Evolutionary conservation across 2,113 vertebrate genomes (phyloP).

Genomic region (Diadophis punctatus): DNA sequence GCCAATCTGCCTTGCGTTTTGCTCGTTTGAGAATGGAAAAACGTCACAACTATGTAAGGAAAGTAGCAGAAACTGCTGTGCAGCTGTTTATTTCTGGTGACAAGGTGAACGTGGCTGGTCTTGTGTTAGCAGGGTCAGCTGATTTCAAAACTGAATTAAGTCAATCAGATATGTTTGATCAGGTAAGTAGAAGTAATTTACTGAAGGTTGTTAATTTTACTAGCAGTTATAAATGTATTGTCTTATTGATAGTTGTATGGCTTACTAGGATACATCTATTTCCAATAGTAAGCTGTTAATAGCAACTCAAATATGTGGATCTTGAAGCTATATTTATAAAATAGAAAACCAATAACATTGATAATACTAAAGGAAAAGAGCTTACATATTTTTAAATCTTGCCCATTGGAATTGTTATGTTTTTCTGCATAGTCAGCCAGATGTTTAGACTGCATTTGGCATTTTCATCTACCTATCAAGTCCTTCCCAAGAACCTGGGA

Average conservation of each 20-base stretch:
- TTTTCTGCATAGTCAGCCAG: background rate
- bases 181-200: slow-evolving; percentile 68
- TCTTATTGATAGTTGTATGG: background rate
- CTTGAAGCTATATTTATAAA: background rate
- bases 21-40: slow-evolving; percentile 98
- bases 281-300: accelerated
- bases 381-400: background rate
- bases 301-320: background rate
- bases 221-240: background rate
- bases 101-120: slow-evolving; percentile 97
- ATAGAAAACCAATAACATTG: too few relatives aligned
- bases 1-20: slow-evolving; percentile 96
- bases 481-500: background rate
- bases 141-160: slow-evolving; percentile 99
- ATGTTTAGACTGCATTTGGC: background rate
- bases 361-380: background rate
- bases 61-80: slow-evolving; percentile 96
- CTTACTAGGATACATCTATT: background rate
- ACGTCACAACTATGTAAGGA: slow-evolving; percentile 97
- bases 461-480: background rate
- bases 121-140: slow-evolving; percentile 94
- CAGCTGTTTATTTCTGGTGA: slow-evolving; percentile 98
- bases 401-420: background rate
- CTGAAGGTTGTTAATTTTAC: background rate
- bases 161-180: slow-evolving; percentile 99